Percentiles rank a stretch among this genome's conserved stretches.
phyloP scores from a whole-genome alignment of 2,888 invertebrate genomes.

The Diadegma fenestrale region DNA sequence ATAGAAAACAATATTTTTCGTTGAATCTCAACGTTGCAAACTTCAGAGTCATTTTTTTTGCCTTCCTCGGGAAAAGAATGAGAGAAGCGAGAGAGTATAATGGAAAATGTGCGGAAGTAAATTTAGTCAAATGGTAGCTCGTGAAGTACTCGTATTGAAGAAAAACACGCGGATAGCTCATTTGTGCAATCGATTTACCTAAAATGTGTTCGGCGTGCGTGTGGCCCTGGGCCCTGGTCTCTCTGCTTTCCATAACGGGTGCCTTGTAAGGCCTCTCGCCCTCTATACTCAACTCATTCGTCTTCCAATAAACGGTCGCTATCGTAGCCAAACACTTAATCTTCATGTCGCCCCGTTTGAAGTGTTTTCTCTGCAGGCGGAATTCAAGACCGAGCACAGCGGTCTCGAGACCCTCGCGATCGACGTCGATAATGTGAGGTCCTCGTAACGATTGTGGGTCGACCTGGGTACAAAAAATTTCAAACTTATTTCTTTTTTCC shows the following conservation, averaged over 20 bases:
- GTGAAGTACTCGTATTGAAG: constrained; percentile 1
- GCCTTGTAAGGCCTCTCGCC: constrained; percentile 89
- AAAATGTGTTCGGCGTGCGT: constrained; percentile 91
- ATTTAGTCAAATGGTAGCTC: constrained; percentile 20
- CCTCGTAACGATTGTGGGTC: constrained; percentile 85
- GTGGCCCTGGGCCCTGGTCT: constrained; percentile 87
- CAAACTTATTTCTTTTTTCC: background rate
- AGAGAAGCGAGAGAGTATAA: background rate
- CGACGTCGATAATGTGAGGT: constrained; percentile 86
- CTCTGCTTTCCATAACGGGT: constrained; percentile 92
- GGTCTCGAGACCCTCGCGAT: constrained; percentile 90
- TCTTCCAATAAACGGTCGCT: constrained; percentile 94
- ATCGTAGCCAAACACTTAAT: constrained; percentile 95
- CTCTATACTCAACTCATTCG: constrained; percentile 95
- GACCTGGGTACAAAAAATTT: constrained; percentile 78
- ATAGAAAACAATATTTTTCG: too few species aligned
- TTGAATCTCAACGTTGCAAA: too few species aligned
- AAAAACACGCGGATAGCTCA: constrained; percentile 12
- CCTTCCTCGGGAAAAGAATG: background rate
- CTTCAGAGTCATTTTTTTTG: too few species aligned
- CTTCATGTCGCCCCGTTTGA: constrained; percentile 94
- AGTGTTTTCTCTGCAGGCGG: constrained; percentile 92
- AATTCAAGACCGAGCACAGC: constrained; percentile 92
- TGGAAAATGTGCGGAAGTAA: constrained; percentile 17
- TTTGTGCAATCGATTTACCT: constrained; percentile 84